Base-by-base conservation (phyloP, 1,140 invertebrate genomes). In the Cotesia glomerata region DNA sequence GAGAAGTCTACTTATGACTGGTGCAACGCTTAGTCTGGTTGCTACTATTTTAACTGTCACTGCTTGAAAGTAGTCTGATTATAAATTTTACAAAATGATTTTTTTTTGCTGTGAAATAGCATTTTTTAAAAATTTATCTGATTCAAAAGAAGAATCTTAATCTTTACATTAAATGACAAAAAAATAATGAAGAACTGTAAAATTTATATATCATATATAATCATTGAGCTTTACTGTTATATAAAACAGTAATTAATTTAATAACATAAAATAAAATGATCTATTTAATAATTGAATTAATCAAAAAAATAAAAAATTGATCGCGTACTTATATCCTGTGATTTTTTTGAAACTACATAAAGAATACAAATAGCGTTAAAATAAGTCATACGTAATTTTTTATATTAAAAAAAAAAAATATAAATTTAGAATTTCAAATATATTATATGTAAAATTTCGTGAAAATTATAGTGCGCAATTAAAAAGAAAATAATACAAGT, bases 1-100 rank as follows among this genome's bases (percentile, higher is more conserved):
- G 89, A 85, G 87, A 65, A 88, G 89, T 75, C 85, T 91, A 36
- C 73, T 90, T 32, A 87, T 89, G 81, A 90, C 89, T 45, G 89
- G 89, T 70, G 86, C 89, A 39, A 89, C 89, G 5, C 85, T 91
- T 54, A 89, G 89, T 64, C 81, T 90, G 35, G 85, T 90, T 16
- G 89, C 89, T 7, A 88, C 88, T 26, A 86, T 88, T 69, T 74
- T 88, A 72, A 84, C 86, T 26, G 84, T 85, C 49, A 86, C 85
- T 69, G 86, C 86, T 59, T 86, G 79, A 84, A 64, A 32, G 32
- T 13, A 71, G 54, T 18, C 39, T 16, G 13, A 59, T 59, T 45
- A 8, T 45, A 39, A 39, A 39, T 39, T 39, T 8, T 39, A 39
- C 9, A 39, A 39, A 39, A 39, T 39, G 36, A 3, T 39, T 39